A percentile compares a stretch with the other conserved stretches of the same genome.
phyloP scores from a whole-genome alignment of 2,888 invertebrate genomes.

The Tipula confusa region DNA sequence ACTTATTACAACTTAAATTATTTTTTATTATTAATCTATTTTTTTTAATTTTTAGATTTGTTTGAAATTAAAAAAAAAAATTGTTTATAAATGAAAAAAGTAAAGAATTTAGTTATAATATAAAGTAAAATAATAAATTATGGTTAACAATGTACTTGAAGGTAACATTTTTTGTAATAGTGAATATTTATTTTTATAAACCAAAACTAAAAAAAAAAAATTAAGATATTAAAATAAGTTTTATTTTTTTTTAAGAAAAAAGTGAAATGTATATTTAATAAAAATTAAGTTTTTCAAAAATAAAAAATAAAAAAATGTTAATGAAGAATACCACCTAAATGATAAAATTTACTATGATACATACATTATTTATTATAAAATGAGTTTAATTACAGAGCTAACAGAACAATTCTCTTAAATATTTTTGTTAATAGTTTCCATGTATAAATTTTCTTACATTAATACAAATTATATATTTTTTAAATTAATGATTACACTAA shows the following conservation, averaged over 20 bases:
- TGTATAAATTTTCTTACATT: neutral
- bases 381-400: neutral
- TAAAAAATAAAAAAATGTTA: neutral
- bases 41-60: slow-evolving; percentile 4
- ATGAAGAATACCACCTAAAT: slow-evolving; percentile 3
- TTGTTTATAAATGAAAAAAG: neutral
- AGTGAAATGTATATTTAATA: slow-evolving; percentile 3
- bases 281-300: neutral
- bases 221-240: slow-evolving; percentile 20
- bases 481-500: neutral
- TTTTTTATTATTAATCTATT: neutral
- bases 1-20: neutral
- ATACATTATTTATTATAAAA: neutral
- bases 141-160: slow-evolving; percentile 25
- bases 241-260: slow-evolving; percentile 21
- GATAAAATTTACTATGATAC: neutral
- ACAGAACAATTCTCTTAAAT: neutral
- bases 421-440: neutral
- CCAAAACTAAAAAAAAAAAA: neutral
- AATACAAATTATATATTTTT: neutral
- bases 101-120: neutral
- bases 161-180: slow-evolving; percentile 25
- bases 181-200: slow-evolving; percentile 25
- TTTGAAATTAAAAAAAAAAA: slow-evolving; percentile 1
- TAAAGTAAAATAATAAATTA: neutral